Evolutionary conservation across 2,797 vertebrate genomes (phyloP).

Genomic region (Cygnus olor): DNA sequence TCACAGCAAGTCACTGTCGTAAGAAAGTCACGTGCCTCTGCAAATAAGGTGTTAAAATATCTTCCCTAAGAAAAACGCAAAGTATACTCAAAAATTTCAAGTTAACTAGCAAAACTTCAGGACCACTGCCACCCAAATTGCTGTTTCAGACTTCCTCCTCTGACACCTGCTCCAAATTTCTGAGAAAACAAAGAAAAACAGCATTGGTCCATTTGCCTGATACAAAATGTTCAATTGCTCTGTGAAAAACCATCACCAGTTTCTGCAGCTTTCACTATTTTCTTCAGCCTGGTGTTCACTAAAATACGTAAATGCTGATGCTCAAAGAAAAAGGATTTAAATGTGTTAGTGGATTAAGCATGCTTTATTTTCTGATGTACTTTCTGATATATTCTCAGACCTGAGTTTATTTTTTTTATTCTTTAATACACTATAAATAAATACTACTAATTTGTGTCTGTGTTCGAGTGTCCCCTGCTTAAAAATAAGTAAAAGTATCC

Average conservation of each 20-base stretch:
- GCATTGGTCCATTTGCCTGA: background rate
- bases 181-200: background rate
- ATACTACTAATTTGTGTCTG: background rate
- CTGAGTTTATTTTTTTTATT: background rate
- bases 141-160: background rate
- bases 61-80: background rate
- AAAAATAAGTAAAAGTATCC: background rate
- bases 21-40: fast-evolving
- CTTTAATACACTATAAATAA: background rate
- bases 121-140: background rate
- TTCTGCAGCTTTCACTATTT: background rate
- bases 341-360: background rate
- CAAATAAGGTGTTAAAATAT: background rate
- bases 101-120: background rate
- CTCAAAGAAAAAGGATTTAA: background rate
- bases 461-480: background rate
- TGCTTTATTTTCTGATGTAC: background rate
- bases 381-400: background rate
- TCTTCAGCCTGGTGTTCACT: background rate
- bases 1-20: background rate
- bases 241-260: background rate
- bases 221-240: background rate
- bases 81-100: background rate
- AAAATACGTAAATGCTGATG: no score
- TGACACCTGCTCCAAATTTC: background rate